Conservation (phyloP, 2,888 invertebrate genomes). For the Eulithis testata region DNA sequence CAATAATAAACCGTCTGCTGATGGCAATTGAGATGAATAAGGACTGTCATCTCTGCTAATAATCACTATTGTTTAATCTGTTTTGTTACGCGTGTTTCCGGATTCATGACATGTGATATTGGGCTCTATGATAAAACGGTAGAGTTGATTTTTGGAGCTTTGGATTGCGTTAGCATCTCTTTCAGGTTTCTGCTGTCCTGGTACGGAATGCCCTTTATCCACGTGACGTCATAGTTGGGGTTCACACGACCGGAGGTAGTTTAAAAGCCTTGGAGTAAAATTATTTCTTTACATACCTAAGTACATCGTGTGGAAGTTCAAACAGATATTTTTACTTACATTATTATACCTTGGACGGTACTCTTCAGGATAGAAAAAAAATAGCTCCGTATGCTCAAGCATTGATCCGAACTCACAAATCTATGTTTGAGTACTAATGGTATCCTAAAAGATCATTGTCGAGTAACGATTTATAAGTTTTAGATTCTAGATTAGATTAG, state of each 20-base stretch:
- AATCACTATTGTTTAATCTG: slow-evolving; percentile 4
- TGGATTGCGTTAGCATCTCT: slow-evolving; percentile 14
- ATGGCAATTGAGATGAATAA: slow-evolving; percentile 20
- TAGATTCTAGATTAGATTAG: no score
- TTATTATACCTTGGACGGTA: no score
- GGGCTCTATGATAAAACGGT: slow-evolving; percentile 1
- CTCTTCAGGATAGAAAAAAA: no score
- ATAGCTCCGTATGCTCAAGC: no score
- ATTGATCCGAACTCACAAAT: no score
- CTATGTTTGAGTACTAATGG: no score
- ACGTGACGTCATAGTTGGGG: slow-evolving; percentile 30
- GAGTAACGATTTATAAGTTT: no score
- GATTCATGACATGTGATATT: background rate
- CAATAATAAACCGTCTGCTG: slow-evolving; percentile 6
- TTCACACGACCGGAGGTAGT: slow-evolving; percentile 6
- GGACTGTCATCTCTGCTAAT: slow-evolving; percentile 1
- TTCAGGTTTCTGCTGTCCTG: slow-evolving; percentile 27
- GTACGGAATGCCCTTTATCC: slow-evolving; percentile 29
- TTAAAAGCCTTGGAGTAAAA: no score
- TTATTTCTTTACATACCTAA: no score
- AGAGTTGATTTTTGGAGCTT: slow-evolving; percentile 7
- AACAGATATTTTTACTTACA: no score
- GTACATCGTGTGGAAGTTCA: no score
- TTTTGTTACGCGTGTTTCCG: background rate
- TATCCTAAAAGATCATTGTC: no score